These are phyloP conservation scores for Takifugu flavidus DNA, from an alignment of 2,113 vertebrate genomes.

Conservation along the genomic window DNA sequence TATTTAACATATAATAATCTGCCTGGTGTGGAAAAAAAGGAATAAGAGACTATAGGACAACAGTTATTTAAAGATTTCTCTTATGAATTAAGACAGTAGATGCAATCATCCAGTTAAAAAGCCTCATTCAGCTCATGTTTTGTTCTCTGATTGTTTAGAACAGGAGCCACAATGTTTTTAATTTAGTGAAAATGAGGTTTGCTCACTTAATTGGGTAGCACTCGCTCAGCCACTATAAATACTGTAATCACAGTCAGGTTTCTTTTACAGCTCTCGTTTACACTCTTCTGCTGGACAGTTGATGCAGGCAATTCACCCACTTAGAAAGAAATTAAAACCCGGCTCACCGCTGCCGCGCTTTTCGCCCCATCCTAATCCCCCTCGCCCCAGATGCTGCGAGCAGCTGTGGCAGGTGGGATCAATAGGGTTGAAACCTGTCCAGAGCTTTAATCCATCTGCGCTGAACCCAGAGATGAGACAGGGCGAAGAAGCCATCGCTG, in stretches of 20 bases:
- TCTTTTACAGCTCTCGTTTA: slow-evolving; percentile 21
- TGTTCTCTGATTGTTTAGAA: slow-evolving; percentile 19
- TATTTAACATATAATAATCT: no score
- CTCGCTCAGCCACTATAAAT: slow-evolving; percentile 13
- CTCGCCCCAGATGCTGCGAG: slow-evolving; percentile 45
- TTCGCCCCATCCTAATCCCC: slow-evolving; percentile 12
- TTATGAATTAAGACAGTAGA: not conserved
- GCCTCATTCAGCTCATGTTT: slow-evolving; percentile 22
- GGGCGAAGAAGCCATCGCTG: slow-evolving; percentile 60
- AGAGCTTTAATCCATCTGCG: slow-evolving; percentile 66
- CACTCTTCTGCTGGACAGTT: no score
- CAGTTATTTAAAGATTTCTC: no score
- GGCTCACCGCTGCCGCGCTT: not conserved
- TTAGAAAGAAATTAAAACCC: slow-evolving; percentile 12
- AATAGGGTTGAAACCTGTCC: slow-evolving; percentile 68
- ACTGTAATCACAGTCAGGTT: slow-evolving; percentile 4
- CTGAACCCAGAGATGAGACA: slow-evolving; percentile 51
- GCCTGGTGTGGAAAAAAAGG: not conserved
- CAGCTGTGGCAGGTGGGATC: slow-evolving; percentile 65
- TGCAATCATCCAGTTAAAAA: slow-evolving; percentile 7
- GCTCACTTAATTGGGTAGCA: slow-evolving; percentile 28
- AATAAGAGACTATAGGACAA: not conserved
- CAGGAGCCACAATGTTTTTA: slow-evolving; percentile 13
- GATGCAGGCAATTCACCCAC: not conserved
- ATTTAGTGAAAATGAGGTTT: slow-evolving; percentile 16